Percentiles rank a stretch among this genome's conserved stretches.
Evolutionary conservation across 2,888 invertebrate genomes (phyloP).

Genomic region (Podabrus alpinus): DNA sequence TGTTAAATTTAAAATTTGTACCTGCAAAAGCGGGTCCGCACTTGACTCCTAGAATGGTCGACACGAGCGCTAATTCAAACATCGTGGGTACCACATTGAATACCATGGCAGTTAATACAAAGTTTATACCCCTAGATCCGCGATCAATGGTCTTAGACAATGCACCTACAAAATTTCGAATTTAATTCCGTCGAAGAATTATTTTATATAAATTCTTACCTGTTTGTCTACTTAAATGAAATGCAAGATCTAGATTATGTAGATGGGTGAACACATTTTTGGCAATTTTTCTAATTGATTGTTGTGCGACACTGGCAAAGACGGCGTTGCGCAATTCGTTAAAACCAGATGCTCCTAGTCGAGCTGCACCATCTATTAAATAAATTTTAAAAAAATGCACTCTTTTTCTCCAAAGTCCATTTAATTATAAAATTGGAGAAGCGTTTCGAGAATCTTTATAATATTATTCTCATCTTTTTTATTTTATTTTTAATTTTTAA

Average conservation of each 20-base stretch:
- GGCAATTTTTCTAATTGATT: constrained; percentile 92
- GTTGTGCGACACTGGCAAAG: constrained; percentile 96
- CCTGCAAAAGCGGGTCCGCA: constrained; percentile 66
- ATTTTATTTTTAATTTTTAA: too few species aligned
- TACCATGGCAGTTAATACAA: constrained; percentile 93
- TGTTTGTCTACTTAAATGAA: constrained; percentile 93
- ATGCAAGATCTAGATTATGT: constrained; percentile 90
- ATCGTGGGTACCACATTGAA: constrained; percentile 97
- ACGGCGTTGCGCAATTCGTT: constrained; percentile 97
- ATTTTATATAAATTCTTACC: constrained; percentile 67
- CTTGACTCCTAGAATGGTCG: constrained; percentile 82
- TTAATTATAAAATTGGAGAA: too few species aligned
- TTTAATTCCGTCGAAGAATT: not conserved
- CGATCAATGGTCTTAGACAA: constrained; percentile 75
- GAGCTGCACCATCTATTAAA: constrained; percentile 86
- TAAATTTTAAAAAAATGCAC: not conserved
- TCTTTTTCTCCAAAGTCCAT: too few species aligned
- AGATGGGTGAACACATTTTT: constrained; percentile 94
- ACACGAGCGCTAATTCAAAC: constrained; percentile 90
- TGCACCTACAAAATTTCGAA: constrained; percentile 42
- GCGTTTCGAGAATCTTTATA: too few species aligned
- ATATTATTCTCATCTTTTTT: too few species aligned
- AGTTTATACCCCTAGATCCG: constrained; percentile 95
- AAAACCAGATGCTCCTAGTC: constrained; percentile 88
- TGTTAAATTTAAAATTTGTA: constrained; percentile 38